Evolutionary conservation across 35 echinoderm and acorn worm species (phyloP).

Genomic region (Anneissia japonica): DNA sequence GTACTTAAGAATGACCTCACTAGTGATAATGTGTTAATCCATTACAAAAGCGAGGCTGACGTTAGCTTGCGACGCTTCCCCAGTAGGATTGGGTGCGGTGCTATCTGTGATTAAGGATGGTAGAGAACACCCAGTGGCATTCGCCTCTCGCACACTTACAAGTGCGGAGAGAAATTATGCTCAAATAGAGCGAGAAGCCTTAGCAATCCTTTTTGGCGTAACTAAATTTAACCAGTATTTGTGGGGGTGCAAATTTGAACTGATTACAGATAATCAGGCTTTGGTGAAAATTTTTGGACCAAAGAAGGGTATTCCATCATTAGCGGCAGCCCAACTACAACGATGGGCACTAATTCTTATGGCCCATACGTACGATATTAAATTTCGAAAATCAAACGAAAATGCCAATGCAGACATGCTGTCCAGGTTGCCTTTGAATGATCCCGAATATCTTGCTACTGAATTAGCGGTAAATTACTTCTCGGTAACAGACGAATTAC

Average conservation of each 20-base stretch:
- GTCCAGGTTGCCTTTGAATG: background rate
- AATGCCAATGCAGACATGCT: constrained; percentile 31
- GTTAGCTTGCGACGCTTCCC: constrained; percentile 12
- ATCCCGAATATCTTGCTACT: background rate
- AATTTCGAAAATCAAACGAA: too few relatives aligned
- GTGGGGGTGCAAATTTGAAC: background rate
- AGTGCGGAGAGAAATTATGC: background rate
- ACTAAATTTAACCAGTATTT: background rate
- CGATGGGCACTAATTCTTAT: constrained; percentile 27
- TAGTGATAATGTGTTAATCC: too few relatives aligned
- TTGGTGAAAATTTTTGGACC: constrained; percentile 14
- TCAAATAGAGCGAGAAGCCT: background rate
- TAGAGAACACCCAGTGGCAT: background rate
- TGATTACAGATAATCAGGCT: constrained; percentile 23
- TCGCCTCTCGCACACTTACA: constrained; percentile 1
- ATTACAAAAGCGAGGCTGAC: background rate
- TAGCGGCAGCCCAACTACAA: constrained; percentile 18
- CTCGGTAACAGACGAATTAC: background rate
- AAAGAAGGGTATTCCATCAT: constrained; percentile 23
- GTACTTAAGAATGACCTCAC: too few relatives aligned
- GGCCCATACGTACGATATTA: constrained; percentile 36
- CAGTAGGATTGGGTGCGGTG: constrained; percentile 1
- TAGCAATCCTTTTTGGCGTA: background rate
- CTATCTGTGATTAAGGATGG: constrained; percentile 9
- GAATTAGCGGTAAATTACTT: background rate